Base-by-base conservation (phyloP, 2,888 invertebrate genomes). In the Microdon myrmicae region DNA sequence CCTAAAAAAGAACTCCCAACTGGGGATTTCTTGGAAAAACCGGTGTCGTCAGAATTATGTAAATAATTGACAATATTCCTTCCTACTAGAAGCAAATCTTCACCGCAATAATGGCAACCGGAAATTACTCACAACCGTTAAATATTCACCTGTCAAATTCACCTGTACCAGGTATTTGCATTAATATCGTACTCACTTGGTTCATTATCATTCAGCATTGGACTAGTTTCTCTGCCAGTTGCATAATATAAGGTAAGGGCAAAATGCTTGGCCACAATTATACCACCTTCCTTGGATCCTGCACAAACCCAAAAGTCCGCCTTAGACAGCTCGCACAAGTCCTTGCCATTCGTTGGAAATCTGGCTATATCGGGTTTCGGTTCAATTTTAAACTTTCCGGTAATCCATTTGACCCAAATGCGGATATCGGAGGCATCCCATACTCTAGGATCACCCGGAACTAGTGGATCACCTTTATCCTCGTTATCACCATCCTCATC, bases 331-430 rank as follows among this genome's bases (percentile, higher is more conserved):
- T 81, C 75, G 68, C 86, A 82, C 20, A 88, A 77, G 67, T 85
- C 85, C 16, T 74, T 72, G 3, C 87, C 88, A 3, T 78, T 81
- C 48, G 74, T 77, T 5, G 87, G 86, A 73, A 87, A 84, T 67
- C 82, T 78, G 13, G 76, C 68, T 2, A 81, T 71, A 68, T 82
- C 81, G 23, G 85, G 85, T 58, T 78, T 72, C 4, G 84, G 84
- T 32, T 81, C 79, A 55, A 88, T 81, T 25, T 83, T 79, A 71
- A 87, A 87, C 69, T 84, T 83, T 43, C 81, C 81, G 19, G 83
- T 81, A 70, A 85, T 83, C 87, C 87, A 88, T 28, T 78, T 76
- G 32, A 88, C 75, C 88, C 87, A 88, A 34, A 82, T 82, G 51
- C 78, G 77, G 61, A 88, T 84, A 74, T 88, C 84, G 19, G 76